Conservation (phyloP, 2,113 vertebrate genomes). For the Sciurus niger region DNA sequence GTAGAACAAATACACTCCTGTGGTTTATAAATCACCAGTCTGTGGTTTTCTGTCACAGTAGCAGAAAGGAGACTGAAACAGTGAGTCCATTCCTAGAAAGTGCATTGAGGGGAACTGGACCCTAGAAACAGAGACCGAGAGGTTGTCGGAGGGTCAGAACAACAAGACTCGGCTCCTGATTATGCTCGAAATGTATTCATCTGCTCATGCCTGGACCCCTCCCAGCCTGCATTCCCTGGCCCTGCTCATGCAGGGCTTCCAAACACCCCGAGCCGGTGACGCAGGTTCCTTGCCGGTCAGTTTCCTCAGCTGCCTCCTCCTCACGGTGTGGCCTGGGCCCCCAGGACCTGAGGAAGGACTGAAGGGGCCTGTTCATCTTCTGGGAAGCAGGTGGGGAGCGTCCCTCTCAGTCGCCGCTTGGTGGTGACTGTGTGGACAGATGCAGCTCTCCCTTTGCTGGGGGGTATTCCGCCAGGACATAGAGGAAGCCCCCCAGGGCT, state of each 20-base stretch:
- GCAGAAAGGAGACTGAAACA: no score
- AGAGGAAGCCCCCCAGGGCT: conserved; percentile 80
- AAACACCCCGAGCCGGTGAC: fast-evolving
- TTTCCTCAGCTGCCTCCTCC: neutral
- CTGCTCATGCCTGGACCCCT: neutral
- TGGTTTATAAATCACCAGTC: neutral
- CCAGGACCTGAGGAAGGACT: neutral
- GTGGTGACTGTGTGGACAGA: neutral
- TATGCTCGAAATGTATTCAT: conserved; percentile 50
- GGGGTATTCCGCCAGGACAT: conserved; percentile 18
- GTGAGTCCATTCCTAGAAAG: neutral
- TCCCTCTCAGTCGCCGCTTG: neutral
- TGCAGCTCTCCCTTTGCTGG: neutral
- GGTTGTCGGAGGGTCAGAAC: neutral
- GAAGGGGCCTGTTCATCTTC: neutral
- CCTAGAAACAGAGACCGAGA: neutral
- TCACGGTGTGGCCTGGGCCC: neutral
- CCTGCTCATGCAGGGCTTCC: neutral
- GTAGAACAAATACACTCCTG: neutral
- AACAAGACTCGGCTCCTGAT: neutral
- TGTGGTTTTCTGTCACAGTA: neutral
- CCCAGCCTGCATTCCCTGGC: neutral
- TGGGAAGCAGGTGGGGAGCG: neutral
- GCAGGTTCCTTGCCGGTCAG: neutral
- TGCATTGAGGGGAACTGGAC: neutral